A percentile compares a stretch with the other conserved stretches of the same genome.
Evolutionary conservation across 2,113 vertebrate genomes (phyloP).

Genomic region (Callocephalon fimbriatum): DNA sequence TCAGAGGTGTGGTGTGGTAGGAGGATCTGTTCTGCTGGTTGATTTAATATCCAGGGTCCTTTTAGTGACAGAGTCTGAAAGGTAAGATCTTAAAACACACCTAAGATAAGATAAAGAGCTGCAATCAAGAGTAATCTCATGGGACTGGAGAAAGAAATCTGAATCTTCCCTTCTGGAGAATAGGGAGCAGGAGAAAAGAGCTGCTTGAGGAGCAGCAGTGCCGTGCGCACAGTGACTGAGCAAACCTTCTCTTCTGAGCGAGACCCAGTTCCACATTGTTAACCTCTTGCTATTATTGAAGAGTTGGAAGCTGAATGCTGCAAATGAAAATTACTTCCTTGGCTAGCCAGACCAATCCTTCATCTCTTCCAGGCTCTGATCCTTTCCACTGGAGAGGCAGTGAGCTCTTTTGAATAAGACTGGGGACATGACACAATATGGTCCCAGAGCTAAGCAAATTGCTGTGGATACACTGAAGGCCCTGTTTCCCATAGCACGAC

Average conservation of each 20-base stretch:
- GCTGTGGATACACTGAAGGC: background rate
- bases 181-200: background rate
- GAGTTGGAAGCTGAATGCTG: slow-evolving; percentile 30
- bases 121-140: background rate
- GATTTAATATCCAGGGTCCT: background rate
- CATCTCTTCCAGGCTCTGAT: background rate
- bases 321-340: slow-evolving; percentile 61
- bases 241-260: background rate
- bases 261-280: slow-evolving; percentile 42
- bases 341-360: slow-evolving; percentile 27
- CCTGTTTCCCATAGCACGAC: background rate
- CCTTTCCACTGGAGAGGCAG: background rate
- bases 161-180: background rate
- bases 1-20: background rate
- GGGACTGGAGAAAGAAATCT: background rate
- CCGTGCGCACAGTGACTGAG: background rate
- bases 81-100: background rate
- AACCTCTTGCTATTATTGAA: slow-evolving; percentile 34
- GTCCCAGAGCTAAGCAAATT: background rate
- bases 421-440: background rate
- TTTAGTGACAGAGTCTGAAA: background rate
- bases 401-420: background rate
- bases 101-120: background rate
- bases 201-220: background rate
- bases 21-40: background rate